Evolutionary conservation across 2,113 vertebrate species (phyloP), one percentile per base, ranked within the genome.

Genomic region (Tragelaphus imberbis): DNA sequence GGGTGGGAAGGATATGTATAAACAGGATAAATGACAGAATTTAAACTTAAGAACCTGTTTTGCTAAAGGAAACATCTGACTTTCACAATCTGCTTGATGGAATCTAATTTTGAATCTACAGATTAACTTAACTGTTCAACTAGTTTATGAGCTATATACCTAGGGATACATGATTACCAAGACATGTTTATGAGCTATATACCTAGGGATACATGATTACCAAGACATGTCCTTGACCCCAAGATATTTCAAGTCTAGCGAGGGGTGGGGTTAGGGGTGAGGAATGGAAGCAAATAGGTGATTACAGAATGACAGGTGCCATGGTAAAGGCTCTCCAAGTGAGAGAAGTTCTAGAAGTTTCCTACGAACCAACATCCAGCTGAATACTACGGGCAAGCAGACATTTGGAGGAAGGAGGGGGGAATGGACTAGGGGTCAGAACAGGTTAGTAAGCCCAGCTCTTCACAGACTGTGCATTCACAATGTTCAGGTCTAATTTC

Each of bases 381-480:
- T 59, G 47, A 59, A 80, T 15, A 14, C 33, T 14, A 12, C 6
- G 9, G 58, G 47, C 25, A 36, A 77, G 49, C 53, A 63, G 56
- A 21, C 27, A 7, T 5, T 6, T 27, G 36, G 15, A 84, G 9
- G 44, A 15, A 15, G 2, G 33, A 0, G 6, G n/a, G 27, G 15
- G 21, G 27, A 3, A 5, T 2, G 21, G 51, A 84, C 28, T 0
- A 16, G 33, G 8, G 15, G 7, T 79, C 23, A 63, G 28, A 47
- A n/a, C n/a, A 56, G 36, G 15, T 53, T 5, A 56, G 51, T 12
- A 10, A 49, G 25, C 11, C 65, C 51, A 36, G 61, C 28, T 23
- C 12, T 19, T 75, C 58, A 33, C 6, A 36, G 16, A 23, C 28
- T 40, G 7, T 7, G 53, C 33, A 47, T 7, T 25, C 40, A 61